Conservation (phyloP, 2,888 invertebrate genomes). For the Tachina fera region DNA sequence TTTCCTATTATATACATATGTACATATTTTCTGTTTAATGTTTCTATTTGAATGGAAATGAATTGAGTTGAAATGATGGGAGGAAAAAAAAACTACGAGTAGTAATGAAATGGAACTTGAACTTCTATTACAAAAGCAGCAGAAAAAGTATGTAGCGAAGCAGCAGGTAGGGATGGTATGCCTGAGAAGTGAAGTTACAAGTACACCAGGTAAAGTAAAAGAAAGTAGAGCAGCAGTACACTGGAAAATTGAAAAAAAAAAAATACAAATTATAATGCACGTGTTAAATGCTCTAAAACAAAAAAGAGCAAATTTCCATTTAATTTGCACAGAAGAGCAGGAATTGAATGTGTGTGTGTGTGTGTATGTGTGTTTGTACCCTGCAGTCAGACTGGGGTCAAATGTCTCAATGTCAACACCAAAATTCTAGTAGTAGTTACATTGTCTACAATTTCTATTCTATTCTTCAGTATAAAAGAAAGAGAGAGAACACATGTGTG, state of each 20-base stretch:
- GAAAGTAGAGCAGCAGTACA: slow-evolving; percentile 11
- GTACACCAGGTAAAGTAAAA: slow-evolving; percentile 14
- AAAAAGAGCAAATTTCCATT: slow-evolving; percentile 49
- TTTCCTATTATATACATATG: not conserved
- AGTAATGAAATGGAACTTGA: slow-evolving; percentile 41
- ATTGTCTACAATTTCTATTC: no score
- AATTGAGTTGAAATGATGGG: slow-evolving; percentile 30
- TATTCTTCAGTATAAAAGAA: no score
- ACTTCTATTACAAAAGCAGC: slow-evolving; percentile 10
- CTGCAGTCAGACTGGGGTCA: no score
- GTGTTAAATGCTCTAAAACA: slow-evolving; percentile 60
- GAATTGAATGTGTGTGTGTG: not conserved
- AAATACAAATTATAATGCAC: slow-evolving; percentile 59
- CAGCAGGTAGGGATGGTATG: not conserved
- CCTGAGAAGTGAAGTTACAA: not conserved
- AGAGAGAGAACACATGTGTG: no score
- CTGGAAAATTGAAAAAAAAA: not conserved
- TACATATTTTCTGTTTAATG: not conserved
- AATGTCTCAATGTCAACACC: no score
- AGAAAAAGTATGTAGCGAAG: not conserved
- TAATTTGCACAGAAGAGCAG: not conserved
- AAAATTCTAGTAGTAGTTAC: no score
- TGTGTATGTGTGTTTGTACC: not conserved
- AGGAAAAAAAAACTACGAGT: not conserved
- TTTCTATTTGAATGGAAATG: slow-evolving; percentile 22